Evolutionary conservation across 2,888 invertebrate species (phyloP).

Genomic region (Meteorus cinctellus): DNA sequence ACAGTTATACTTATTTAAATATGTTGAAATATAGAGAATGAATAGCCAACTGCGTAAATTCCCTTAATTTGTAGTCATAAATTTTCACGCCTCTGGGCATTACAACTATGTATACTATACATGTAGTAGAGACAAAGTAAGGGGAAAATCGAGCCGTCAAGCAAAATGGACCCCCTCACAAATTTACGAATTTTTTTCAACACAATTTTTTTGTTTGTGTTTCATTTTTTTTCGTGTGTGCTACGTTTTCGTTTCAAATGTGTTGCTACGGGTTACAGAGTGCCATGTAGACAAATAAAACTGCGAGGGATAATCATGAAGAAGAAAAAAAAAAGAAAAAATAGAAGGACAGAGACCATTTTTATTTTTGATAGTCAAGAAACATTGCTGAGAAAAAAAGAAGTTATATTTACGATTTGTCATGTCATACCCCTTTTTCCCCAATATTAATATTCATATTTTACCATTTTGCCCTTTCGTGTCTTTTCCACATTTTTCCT

Average conservation of each 20-base stretch:
- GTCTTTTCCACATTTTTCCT: background rate
- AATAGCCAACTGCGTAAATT: slow-evolving; percentile 31
- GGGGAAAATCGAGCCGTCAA: slow-evolving; percentile 2
- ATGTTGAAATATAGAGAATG: slow-evolving; percentile 28
- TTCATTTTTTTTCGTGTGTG: background rate
- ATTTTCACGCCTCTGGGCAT: slow-evolving; percentile 15
- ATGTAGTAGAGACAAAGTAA: background rate
- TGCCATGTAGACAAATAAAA: slow-evolving; percentile 3
- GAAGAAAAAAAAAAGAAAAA: background rate
- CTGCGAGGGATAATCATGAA: background rate
- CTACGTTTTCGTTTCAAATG: background rate
- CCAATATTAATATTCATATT: slow-evolving; percentile 4
- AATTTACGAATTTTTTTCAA: background rate
- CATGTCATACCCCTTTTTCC: background rate
- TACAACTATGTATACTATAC: background rate
- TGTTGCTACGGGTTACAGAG: background rate
- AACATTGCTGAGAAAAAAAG: background rate
- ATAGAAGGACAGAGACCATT: background rate
- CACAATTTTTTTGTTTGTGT: background rate
- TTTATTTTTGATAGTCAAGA: background rate
- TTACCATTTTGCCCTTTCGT: background rate
- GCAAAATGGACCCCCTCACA: background rate
- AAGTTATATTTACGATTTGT: background rate
- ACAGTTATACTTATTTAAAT: slow-evolving; percentile 22
- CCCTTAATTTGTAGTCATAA: slow-evolving; percentile 14